Evolutionary conservation across 1,140 invertebrate species (phyloP), one percentile per base, ranked within the genome.

Genomic region (Diorhabda sublineata): DNA sequence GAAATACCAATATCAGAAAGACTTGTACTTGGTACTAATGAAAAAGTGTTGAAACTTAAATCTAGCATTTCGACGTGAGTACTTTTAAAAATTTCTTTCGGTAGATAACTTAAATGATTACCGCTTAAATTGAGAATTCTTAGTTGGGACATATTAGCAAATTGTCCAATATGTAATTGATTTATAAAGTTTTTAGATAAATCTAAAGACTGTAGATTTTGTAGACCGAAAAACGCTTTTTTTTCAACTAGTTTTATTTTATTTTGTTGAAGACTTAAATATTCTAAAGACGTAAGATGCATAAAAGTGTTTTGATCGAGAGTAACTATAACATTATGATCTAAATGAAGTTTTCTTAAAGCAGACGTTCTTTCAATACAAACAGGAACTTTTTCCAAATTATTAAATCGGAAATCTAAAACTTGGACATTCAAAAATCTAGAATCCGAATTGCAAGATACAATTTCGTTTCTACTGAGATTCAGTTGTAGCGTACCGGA

Each of bases 61-160:
- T 95, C 89, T 5, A 97, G 82, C 73, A 90, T 89, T 79, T 95
- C 93, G 5, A 96, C 79, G 59, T 86, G 87, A 0, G 91, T 95
- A 74, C 88, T 91, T 77, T 89, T 87, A 76, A 95, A 94, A 1
- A 93, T 87, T 70, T 95, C 92, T 60, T 90, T 84, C 0, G 91
- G 89, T 42, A 95, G 79, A 8, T 91, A 88, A 74, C 88, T 86
- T 67, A 97, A 81, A 72, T 88, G 86, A 81, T 96, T 96, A 64
- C 87, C 82, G 7, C 90, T 88, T 59, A 96, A 79, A 81, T 92
- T 89, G 41, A 97, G 77, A 68, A 93, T 87, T 59, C 93, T 84
- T 45, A 96, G 81, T 73, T 88, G 89, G 57, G 87, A 85, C 63
- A 93, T 82, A 80, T 91, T 90, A 11, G 87, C 87, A 82, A 96